These are phyloP conservation scores for Microcebus lehilahytsara DNA, from an alignment of 2,113 vertebrate genomes.

Conservation along the genomic window DNA sequence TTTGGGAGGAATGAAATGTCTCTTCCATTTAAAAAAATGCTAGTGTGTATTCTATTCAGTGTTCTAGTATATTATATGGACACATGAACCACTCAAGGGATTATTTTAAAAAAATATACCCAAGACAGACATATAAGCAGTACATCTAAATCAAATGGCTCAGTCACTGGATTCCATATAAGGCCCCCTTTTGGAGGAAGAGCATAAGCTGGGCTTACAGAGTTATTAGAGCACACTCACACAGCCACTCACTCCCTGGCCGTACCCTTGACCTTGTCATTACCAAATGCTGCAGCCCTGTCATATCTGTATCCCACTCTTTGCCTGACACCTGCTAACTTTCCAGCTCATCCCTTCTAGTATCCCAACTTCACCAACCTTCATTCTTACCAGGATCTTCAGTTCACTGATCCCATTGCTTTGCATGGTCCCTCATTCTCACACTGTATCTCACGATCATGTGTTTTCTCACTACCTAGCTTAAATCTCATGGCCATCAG, in stretches of 20 bases:
- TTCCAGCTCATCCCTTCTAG: neutral
- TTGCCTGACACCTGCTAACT: neutral
- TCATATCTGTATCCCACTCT: neutral
- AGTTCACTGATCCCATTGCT: too few relatives aligned
- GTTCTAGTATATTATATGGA: neutral
- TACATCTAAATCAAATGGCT: neutral
- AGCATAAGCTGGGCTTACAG: neutral
- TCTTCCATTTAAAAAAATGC: neutral
- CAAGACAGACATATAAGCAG: neutral
- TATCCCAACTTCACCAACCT: neutral
- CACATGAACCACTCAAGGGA: neutral
- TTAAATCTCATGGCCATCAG: neutral
- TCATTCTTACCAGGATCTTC: neutral
- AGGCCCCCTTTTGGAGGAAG: neutral
- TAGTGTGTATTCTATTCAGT: neutral
- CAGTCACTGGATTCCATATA: neutral
- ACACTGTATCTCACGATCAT: fast-evolving
- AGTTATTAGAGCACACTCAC: neutral
- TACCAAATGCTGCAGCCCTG: neutral
- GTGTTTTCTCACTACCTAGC: neutral
- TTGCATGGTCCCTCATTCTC: neutral
- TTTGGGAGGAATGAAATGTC: conserved; percentile 26
- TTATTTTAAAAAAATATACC: neutral
- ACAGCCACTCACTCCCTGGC: neutral
- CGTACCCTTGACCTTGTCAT: neutral